Conservation (phyloP, 2,888 invertebrate species). For the Dynastes grantii region DNA sequence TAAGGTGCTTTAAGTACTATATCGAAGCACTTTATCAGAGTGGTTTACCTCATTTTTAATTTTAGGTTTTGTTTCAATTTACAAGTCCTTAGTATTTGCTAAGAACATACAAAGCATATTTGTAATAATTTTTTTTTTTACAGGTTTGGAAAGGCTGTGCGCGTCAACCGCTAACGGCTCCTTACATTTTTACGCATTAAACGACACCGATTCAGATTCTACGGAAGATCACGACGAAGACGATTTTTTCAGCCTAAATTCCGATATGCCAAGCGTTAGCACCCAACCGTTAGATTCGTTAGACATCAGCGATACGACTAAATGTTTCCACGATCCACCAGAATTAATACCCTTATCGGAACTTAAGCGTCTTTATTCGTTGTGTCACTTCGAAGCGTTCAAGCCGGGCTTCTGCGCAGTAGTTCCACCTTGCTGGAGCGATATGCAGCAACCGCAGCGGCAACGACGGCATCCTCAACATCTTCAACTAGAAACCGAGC, state of each 20-base stretch:
- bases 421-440: constrained; percentile 94
- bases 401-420: constrained; percentile 86
- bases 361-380: constrained; percentile 77
- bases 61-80: no score
- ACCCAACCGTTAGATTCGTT: constrained; percentile 58
- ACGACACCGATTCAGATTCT: constrained; percentile 81
- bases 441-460: constrained; percentile 92
- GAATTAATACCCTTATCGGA: constrained; percentile 63
- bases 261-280: constrained; percentile 55
- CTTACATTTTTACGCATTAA: constrained; percentile 86
- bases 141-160: constrained; percentile 87
- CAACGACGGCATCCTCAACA: constrained; percentile 91
- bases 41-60: no score
- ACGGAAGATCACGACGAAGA: constrained; percentile 83
- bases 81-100: not conserved
- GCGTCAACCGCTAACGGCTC: constrained; percentile 87
- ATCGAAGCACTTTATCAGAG: no score
- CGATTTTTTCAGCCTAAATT: constrained; percentile 68
- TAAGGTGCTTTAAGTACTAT: no score
- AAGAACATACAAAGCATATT: not conserved
- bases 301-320: constrained; percentile 61
- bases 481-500: constrained; percentile 78
- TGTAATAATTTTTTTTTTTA: constrained; percentile 47
- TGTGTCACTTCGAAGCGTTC: constrained; percentile 84
- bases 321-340: constrained; percentile 66